These are phyloP conservation scores for Gisinianus flammeolus DNA, from an alignment of 2,888 invertebrate species.

Conservation along the genomic window DNA sequence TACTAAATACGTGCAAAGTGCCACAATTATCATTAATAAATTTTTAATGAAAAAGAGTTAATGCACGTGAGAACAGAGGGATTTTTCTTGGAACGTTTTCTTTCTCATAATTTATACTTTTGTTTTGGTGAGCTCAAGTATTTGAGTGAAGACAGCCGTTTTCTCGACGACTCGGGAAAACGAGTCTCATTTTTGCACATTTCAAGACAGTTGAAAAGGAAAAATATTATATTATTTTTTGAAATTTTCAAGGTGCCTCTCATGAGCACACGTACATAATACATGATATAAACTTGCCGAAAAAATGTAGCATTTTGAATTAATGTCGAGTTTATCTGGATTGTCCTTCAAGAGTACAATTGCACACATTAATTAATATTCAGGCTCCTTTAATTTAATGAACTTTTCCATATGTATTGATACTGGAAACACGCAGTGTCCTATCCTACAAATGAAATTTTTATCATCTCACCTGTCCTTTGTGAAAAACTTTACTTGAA, in stretches of 20 bases:
- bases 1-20: conserved; percentile 10
- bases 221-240: background rate
- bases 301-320: background rate
- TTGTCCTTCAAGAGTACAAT: too few species aligned
- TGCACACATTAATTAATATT: too few species aligned
- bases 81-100: background rate
- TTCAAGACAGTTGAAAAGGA: background rate
- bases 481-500: too few species aligned
- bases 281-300: background rate
- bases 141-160: background rate
- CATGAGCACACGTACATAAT: background rate
- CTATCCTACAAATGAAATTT: too few species aligned
- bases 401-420: too few species aligned
- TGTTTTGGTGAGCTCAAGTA: background rate
- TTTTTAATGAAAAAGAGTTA: background rate
- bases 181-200: too few species aligned
- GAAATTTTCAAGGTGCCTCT: background rate
- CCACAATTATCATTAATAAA: conserved; percentile 13
- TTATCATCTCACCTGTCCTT: too few species aligned
- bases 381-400: too few species aligned
- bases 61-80: conserved; percentile 20
- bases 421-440: too few species aligned
- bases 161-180: background rate
- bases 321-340: too few species aligned
- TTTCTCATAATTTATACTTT: background rate